Base-by-base conservation (phyloP, 2,113 vertebrate species). In the Herpetotheres cachinnans region DNA sequence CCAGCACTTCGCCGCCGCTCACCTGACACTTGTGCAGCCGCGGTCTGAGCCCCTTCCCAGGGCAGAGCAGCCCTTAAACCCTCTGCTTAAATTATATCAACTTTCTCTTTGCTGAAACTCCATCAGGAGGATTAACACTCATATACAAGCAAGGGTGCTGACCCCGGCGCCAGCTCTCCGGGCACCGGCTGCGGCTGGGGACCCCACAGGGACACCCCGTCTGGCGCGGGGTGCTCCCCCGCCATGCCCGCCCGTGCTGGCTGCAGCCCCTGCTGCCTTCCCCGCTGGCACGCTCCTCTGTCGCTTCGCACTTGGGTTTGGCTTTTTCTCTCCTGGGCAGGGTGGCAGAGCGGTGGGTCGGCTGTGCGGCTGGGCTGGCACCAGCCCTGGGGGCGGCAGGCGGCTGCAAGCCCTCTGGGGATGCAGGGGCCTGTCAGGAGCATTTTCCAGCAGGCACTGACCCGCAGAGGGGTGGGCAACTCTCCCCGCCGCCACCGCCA, bases 401-500 rank as follows among this genome's bases (percentile, higher is more conserved):
- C 20, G 44, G 34, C 59, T 34, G 11, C 0, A 7, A 69, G 38
- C 63, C 46, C 65, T 5, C 22, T 7, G 38, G 32, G 74, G 47
- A 38, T 1, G 3, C 0, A 1, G 32, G 30, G 38, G 27, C 38
- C 47, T 4, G 1, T 1, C 29, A 24, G 49, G 29, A 55, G 20
- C 66, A 6, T 56, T n/a, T 29, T 49, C n/a, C 30, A 59, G 54
- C 32, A 42, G 72, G 36, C 20, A 1, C 46, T 32, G 85, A 38
- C 52, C 24, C 4, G 3, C 36, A n/a, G 62, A 66, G 52, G 24
- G 42, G 29, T 30, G 44, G 52, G 44, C 54, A 36, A 8, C 44
- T 67, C 52, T 42, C 40, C 42, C 42, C 14, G 0, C 0, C 6
- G 52, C 44, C 1, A 0, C 52, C 2, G 2, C 0, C 1, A 30